These are phyloP conservation scores for Drosophila sp. DNA, from an alignment of 1,140 invertebrate species.

Conservation along the genomic window DNA sequence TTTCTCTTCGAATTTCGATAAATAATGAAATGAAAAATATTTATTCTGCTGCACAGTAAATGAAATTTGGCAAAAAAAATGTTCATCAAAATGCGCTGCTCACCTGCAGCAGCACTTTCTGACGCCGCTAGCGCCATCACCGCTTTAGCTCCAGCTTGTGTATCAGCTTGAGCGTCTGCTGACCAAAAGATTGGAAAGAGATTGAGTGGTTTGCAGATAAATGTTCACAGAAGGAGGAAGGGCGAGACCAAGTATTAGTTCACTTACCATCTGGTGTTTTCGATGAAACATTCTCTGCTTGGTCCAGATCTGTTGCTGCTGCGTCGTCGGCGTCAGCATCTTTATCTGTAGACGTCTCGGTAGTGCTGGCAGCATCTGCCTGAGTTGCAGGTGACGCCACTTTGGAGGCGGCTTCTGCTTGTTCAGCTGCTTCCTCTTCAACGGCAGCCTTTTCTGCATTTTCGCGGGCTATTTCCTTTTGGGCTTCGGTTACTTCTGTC, in stretches of 20 bases:
- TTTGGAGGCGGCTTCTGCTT: conserved; percentile 46
- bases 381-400: conserved; percentile 29
- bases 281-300: conserved; percentile 17
- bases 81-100: conserved; percentile 51
- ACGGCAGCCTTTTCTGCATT: conserved; percentile 83
- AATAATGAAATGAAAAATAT: neutral
- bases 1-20: conserved; percentile 1
- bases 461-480: conserved; percentile 85
- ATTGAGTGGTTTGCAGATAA: conserved; percentile 21
- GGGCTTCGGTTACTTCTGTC: conserved; percentile 86
- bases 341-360: conserved; percentile 22
- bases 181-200: conserved; percentile 42
- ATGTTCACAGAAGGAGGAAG: neutral
- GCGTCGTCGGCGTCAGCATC: conserved; percentile 18
- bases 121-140: conserved; percentile 33
- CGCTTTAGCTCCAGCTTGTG: conserved; percentile 59
- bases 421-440: conserved; percentile 60
- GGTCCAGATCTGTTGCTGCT: conserved; percentile 1
- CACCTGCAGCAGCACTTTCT: conserved; percentile 63
- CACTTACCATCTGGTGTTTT: conserved; percentile 50
- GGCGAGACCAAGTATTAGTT: conserved; percentile 2
- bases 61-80: too few relatives aligned
- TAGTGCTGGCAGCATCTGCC: neutral
- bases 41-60: conserved; percentile 7
- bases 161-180: conserved; percentile 60